Conservation (phyloP, 1,140 invertebrate species). For the Megalonaias nervosa region DNA sequence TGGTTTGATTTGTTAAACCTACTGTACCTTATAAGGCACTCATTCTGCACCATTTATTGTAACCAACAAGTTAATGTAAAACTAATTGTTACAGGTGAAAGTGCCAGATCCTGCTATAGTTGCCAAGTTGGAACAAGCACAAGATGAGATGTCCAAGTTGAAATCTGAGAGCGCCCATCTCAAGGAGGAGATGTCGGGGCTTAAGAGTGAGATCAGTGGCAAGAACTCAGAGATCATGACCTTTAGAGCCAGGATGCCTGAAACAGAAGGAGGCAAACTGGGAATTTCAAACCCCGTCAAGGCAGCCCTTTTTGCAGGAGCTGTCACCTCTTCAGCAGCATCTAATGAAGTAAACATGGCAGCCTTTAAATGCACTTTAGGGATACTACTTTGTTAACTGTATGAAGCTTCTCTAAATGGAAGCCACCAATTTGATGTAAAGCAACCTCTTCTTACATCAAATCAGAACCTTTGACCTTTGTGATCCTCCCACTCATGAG, state of each 20-base stretch:
- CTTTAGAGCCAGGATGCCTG: conserved; percentile 41
- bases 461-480: too few relatives aligned
- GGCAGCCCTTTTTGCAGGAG: conserved; percentile 37
- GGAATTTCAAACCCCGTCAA: conserved; percentile 9
- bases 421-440: too few relatives aligned
- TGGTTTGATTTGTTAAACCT: conserved; percentile 5
- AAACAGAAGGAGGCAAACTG: conserved; percentile 30
- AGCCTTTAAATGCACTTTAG: not conserved
- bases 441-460: too few relatives aligned
- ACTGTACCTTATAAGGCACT: too few relatives aligned
- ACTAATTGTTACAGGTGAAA: conserved; percentile 43
- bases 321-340: conserved; percentile 22
- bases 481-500: too few relatives aligned
- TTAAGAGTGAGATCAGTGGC: conserved; percentile 43
- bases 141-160: conserved; percentile 44
- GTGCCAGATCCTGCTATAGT: conserved; percentile 61
- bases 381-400: too few relatives aligned
- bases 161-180: conserved; percentile 41
- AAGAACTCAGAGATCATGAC: conserved; percentile 46
- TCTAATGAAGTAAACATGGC: conserved; percentile 12
- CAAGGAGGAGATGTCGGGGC: conserved; percentile 47
- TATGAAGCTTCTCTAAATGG: too few relatives aligned
- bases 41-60: too few relatives aligned
- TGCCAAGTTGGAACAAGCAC: conserved; percentile 46
- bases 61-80: too few relatives aligned